Evolutionary conservation across 2,113 vertebrate genomes (phyloP).

Genomic region (Grantiella picta): DNA sequence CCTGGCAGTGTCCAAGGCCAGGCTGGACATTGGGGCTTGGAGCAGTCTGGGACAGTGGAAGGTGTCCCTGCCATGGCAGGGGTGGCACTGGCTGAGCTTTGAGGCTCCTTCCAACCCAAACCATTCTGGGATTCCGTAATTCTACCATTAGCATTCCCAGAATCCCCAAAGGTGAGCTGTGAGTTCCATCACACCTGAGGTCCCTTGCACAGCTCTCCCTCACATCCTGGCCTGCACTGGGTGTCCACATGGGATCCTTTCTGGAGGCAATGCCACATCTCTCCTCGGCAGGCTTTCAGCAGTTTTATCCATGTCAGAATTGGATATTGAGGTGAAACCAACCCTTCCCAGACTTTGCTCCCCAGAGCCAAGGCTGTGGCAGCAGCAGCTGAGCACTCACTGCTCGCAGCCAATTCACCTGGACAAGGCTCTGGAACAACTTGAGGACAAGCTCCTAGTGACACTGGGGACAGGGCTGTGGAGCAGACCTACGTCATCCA

Average conservation of each 20-base stretch:
- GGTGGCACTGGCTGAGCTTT: accelerated
- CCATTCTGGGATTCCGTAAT: neutral
- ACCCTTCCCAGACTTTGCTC: neutral
- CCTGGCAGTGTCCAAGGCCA: neutral
- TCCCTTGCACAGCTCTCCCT: neutral
- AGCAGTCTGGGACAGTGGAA: neutral
- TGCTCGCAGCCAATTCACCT: neutral
- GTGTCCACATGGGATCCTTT: neutral
- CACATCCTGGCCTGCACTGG: neutral
- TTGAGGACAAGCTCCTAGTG: neutral
- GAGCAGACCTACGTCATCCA: neutral
- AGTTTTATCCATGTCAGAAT: neutral
- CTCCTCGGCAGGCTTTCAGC: neutral
- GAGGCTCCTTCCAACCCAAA: neutral
- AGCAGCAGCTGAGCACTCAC: neutral
- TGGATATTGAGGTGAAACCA: neutral
- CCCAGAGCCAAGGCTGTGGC: neutral
- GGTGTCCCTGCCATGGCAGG: neutral
- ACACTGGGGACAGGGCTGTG: neutral
- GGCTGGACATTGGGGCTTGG: neutral
- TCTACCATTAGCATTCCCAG: neutral
- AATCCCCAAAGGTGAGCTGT: neutral
- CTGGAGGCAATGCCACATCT: neutral
- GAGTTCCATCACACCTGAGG: neutral
- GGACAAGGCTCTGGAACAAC: neutral